Evolutionary conservation across 64 coral and sea anemone genomes (phyloP).

Genomic region (Pachyseris speciosa): DNA sequence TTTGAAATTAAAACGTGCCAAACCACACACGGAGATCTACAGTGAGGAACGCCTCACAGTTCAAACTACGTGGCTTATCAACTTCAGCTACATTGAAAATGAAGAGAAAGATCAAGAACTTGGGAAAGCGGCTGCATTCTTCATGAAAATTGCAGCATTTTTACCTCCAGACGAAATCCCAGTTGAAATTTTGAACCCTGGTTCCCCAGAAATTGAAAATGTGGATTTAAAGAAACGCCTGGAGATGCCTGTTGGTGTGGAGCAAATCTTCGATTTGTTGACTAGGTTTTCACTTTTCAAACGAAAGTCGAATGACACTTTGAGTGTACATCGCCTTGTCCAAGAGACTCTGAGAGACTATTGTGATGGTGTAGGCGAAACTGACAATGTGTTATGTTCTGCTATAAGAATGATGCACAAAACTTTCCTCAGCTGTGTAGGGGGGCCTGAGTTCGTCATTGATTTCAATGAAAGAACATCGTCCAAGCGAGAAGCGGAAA

Average conservation of each 20-base stretch:
- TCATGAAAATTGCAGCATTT: conserved; percentile 62
- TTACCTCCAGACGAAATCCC: conserved; percentile 52
- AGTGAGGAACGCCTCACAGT: conserved; percentile 35
- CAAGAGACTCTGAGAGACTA: conserved; percentile 43
- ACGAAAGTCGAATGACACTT: not conserved
- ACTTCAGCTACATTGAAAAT: conserved; percentile 36
- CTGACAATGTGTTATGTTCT: not conserved
- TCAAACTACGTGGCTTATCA: conserved; percentile 64
- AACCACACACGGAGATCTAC: not conserved
- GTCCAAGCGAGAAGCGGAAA: no score
- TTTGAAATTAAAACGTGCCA: not conserved
- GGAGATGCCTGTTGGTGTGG: not conserved
- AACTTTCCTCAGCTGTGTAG: not conserved
- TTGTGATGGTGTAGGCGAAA: not conserved
- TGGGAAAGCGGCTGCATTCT: not conserved
- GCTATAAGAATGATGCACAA: conserved; percentile 52
- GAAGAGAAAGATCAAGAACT: not conserved
- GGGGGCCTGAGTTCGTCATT: not conserved
- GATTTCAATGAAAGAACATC: not conserved
- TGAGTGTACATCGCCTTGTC: conserved; percentile 59
- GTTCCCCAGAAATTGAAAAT: not conserved
- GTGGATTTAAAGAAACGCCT: not conserved
- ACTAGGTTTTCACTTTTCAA: conserved; percentile 60
- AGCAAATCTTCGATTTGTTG: conserved; percentile 13
- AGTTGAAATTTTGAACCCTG: conserved; percentile 51